A percentile compares a stretch with the other conserved stretches of the same genome.
Conservation (phyloP, 2,888 invertebrate genomes). For the Metallyticus violacea region DNA sequence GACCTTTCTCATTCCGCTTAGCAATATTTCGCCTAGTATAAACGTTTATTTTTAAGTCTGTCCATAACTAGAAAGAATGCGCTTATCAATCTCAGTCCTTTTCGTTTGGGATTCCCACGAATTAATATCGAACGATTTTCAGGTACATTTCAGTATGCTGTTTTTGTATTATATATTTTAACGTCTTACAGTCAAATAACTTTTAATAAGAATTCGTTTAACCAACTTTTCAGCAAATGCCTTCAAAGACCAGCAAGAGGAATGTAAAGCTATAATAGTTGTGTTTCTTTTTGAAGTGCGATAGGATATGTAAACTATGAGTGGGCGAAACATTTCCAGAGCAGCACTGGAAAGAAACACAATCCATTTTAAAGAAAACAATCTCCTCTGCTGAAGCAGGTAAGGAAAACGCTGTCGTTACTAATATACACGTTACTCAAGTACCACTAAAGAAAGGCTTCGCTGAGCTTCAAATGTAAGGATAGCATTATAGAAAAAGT, state of each 20-base stretch:
- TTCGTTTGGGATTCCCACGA: not conserved
- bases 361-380: not conserved
- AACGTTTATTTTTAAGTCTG: not conserved
- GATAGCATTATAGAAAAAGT: not conserved
- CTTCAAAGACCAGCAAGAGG: not conserved
- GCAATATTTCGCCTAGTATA: not conserved
- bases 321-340: not conserved
- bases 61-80: not conserved
- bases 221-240: not conserved
- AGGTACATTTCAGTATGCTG: not conserved
- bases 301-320: too few species aligned
- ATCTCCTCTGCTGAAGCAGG: not conserved
- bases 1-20: not conserved
- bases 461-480: not conserved
- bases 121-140: not conserved
- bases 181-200: not conserved
- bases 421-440: not conserved
- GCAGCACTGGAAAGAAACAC: not conserved
- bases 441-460: not conserved
- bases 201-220: not conserved
- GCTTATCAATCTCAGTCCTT: not conserved
- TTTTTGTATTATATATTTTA: not conserved
- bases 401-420: not conserved
- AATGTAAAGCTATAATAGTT: not conserved
- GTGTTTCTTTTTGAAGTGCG: not conserved